Evolutionary conservation across 2,888 invertebrate species (phyloP).

Genomic region (Hyalella azteca): DNA sequence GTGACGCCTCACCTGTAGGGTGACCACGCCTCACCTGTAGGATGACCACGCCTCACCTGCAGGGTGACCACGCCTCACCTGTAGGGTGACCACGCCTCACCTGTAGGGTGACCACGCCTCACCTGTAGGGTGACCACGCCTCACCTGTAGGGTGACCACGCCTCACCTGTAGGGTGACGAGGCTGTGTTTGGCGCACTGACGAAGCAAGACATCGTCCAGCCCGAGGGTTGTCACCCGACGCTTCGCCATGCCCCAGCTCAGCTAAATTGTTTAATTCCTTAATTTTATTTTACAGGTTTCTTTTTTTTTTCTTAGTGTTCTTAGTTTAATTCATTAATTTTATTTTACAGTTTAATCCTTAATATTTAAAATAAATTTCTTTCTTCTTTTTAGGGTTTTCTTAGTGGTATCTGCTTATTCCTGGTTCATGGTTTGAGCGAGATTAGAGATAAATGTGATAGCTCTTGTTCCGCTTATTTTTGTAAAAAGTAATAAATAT

Average conservation of each 20-base stretch:
- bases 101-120: not conserved
- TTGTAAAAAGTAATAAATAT: too few species aligned
- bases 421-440: too few species aligned
- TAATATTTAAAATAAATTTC: too few species aligned
- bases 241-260: not conserved
- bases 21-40: not conserved
- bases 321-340: too few species aligned
- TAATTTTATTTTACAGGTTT: too few species aligned
- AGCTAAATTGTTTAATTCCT: not conserved
- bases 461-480: too few species aligned
- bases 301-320: too few species aligned
- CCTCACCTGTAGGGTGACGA: slow-evolving; percentile 15
- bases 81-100: not conserved
- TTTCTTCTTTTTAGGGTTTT: too few species aligned
- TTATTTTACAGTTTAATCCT: too few species aligned
- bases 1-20: not conserved
- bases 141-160: not conserved
- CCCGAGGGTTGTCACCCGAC: not conserved
- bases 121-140: not conserved
- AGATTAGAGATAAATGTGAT: too few species aligned
- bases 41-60: not conserved
- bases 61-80: not conserved
- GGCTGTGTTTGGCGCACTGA: not conserved
- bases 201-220: not conserved
- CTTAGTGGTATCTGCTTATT: too few species aligned